A percentile compares a stretch with the other conserved stretches of the same genome.
phyloP scores from a whole-genome alignment of 2,888 invertebrate species.

The Drosophila planitibia region DNA sequence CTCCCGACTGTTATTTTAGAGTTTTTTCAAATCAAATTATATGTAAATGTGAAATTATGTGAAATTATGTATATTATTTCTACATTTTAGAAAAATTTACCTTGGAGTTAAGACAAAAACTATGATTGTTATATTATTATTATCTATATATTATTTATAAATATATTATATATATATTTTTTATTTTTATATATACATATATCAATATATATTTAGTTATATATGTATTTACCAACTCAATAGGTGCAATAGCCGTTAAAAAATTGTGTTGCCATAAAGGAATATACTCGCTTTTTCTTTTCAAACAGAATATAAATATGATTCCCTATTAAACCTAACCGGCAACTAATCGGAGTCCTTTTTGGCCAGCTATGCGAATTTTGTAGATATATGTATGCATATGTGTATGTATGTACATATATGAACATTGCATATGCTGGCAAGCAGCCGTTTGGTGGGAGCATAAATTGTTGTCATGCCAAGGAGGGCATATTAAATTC shows the following conservation, averaged over 20 bases:
- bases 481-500: constrained; percentile 68
- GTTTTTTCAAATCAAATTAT: not conserved
- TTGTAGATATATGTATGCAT: constrained; percentile 28
- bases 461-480: constrained; percentile 74
- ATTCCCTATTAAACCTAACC: constrained; percentile 41
- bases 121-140: too few relatives aligned
- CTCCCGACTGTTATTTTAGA: not conserved
- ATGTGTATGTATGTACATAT: not conserved
- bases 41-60: not conserved
- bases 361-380: constrained; percentile 56
- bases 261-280: not conserved
- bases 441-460: constrained; percentile 16
- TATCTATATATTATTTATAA: not conserved
- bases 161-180: not conserved
- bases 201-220: not conserved
- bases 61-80: not conserved
- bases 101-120: too few relatives aligned
- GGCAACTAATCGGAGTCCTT: not conserved
- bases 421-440: constrained; percentile 50
- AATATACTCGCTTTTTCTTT: not conserved
- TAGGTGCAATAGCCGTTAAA: not conserved
- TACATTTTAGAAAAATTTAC: not conserved
- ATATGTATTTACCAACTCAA: not conserved
- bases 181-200: not conserved
- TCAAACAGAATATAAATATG: constrained; percentile 22